Conservation (phyloP, 2,797 vertebrate genomes). For the Chromis chromis region DNA sequence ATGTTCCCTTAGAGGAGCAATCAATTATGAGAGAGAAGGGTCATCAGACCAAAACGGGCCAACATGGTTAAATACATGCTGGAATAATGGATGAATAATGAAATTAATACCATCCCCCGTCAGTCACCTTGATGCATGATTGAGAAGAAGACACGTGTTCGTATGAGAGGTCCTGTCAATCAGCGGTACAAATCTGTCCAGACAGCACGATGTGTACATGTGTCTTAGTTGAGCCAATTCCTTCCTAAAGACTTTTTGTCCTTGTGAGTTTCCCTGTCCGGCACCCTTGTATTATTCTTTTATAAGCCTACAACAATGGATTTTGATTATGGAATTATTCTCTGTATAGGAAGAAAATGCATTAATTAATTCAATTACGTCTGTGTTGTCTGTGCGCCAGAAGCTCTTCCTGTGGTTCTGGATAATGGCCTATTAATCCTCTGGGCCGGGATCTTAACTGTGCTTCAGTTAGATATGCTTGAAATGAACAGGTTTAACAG, state of each 20-base stretch:
- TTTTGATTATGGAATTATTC: constrained; percentile 66
- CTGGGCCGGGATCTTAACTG: constrained; percentile 51
- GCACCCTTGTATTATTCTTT: constrained; percentile 36
- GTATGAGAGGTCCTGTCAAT: constrained; percentile 60
- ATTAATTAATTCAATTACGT: constrained; percentile 72
- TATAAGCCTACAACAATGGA: constrained; percentile 67
- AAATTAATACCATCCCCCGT: constrained; percentile 58
- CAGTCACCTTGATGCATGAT: constrained; percentile 78
- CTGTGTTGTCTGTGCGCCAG: constrained; percentile 37
- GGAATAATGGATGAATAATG: constrained; percentile 69
- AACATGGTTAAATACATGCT: constrained; percentile 60
- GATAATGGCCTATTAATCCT: constrained; percentile 71
- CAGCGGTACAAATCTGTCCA: constrained; percentile 29
- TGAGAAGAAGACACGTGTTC: constrained; percentile 38
- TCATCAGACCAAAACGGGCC: constrained; percentile 56
- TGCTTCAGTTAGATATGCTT: constrained; percentile 47
- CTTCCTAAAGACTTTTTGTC: constrained; percentile 53
- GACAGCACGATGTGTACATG: neutral
- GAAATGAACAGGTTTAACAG: constrained; percentile 51
- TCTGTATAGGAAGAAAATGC: constrained; percentile 51
- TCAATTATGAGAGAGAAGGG: constrained; percentile 53
- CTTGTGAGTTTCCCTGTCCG: constrained; percentile 49
- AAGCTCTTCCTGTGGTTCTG: constrained; percentile 43
- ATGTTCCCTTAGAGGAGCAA: constrained; percentile 49
- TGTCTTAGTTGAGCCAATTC: neutral